These are phyloP conservation scores for Alethe castanea DNA, from an alignment of 2,113 vertebrate genomes.

Conservation along the genomic window DNA sequence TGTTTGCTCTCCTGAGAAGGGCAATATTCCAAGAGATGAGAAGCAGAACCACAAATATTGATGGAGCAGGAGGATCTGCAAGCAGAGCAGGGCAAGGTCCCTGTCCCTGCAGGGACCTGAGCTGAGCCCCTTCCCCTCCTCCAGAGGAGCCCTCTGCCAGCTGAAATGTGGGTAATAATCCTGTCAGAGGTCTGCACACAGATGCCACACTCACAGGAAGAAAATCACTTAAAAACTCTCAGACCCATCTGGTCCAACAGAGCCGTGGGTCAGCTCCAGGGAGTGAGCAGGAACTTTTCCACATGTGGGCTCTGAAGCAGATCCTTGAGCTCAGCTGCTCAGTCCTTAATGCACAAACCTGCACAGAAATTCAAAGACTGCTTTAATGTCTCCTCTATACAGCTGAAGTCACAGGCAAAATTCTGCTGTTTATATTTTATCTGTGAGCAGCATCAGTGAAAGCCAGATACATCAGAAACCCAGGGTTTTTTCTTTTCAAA, in stretches of 20 bases:
- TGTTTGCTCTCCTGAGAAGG: constrained; percentile 34
- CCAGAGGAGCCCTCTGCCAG: neutral
- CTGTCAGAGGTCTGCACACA: neutral
- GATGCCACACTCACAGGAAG: neutral
- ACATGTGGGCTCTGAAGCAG: neutral
- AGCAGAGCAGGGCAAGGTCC: neutral
- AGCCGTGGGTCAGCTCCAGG: neutral
- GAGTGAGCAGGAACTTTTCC: neutral
- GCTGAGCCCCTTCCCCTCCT: neutral
- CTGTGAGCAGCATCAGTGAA: neutral
- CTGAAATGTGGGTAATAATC: neutral
- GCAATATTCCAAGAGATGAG: neutral
- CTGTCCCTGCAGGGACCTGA: neutral
- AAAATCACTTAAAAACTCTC: neutral
- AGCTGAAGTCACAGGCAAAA: neutral
- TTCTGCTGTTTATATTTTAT: neutral
- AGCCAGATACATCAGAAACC: neutral
- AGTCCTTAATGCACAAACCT: neutral
- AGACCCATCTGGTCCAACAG: neutral
- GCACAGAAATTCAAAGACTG: neutral
- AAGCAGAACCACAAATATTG: constrained; percentile 15
- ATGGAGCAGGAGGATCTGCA: neutral
- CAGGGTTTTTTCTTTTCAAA: neutral
- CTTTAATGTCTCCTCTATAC: rapidly evolving
- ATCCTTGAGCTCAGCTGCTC: neutral